Percentiles rank a stretch among this genome's conserved stretches.
phyloP scores from a whole-genome alignment of 2,113 vertebrate genomes.

The Lethenteron reissneri region DNA sequence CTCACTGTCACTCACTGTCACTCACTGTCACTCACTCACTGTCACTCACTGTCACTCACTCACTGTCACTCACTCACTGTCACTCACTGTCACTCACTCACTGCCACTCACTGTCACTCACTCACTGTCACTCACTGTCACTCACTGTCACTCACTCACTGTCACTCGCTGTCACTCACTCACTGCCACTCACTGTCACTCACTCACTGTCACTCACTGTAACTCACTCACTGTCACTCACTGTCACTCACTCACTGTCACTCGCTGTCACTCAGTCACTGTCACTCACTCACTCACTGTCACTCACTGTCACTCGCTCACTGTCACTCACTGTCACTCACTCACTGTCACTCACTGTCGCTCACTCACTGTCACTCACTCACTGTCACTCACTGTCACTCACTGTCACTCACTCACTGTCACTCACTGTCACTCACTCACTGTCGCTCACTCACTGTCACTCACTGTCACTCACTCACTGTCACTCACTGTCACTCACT shows the following conservation, averaged over 20 bases:
- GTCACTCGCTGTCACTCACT: neutral
- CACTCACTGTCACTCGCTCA: neutral
- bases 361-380: neutral
- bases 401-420: neutral
- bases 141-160: neutral
- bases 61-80: neutral
- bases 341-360: neutral
- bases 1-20: neutral
- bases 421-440: neutral
- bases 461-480: neutral
- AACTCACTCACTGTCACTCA: neutral
- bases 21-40: neutral
- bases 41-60: neutral
- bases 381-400: neutral
- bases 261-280: neutral
- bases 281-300: neutral
- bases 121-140: neutral
- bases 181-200: neutral
- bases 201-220: neutral
- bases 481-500: neutral
- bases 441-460: neutral
- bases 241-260: slow-evolving; percentile 1
- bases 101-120: neutral
- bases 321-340: neutral
- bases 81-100: neutral